Percentiles rank a stretch among this genome's conserved stretches.
Evolutionary conservation across 2,888 invertebrate genomes (phyloP).

Genomic region (Ischnura elegans): DNA sequence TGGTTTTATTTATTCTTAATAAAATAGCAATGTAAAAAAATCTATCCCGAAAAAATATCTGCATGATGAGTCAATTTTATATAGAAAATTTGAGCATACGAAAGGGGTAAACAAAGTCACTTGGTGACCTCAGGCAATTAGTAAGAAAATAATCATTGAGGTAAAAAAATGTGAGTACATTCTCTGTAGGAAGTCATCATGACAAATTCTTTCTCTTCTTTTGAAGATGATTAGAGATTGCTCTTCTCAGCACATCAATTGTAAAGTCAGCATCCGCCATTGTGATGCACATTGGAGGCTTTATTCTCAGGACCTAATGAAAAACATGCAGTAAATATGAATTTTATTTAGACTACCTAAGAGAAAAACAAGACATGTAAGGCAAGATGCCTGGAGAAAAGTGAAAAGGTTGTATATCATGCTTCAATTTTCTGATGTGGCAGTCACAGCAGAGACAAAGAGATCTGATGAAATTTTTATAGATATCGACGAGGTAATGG

Average conservation of each 20-base stretch:
- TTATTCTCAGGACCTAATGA: constrained; percentile 90
- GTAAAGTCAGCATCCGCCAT: constrained; percentile 90
- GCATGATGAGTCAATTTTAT: neutral
- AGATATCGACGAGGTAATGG: no score
- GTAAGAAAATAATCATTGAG: neutral
- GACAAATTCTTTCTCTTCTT: constrained; percentile 46
- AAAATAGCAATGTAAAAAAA: neutral
- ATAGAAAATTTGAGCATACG: neutral
- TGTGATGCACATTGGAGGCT: constrained; percentile 97
- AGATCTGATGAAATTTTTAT: no score
- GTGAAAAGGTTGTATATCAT: no score
- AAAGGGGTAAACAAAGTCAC: neutral
- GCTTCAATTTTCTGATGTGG: no score
- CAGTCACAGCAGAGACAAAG: no score
- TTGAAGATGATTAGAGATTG: constrained; percentile 72
- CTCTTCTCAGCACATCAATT: constrained; percentile 82
- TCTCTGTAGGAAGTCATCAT: neutral
- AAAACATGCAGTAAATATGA: no score
- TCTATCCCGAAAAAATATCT: neutral
- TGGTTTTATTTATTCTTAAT: neutral
- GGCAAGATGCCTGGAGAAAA: no score
- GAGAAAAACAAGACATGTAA: no score
- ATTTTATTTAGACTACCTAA: no score
- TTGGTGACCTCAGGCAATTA: neutral
- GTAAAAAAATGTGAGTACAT: neutral